Evolutionary conservation across 2,888 invertebrate species (phyloP).

Genomic region (Cylindroiulus punctatus): DNA sequence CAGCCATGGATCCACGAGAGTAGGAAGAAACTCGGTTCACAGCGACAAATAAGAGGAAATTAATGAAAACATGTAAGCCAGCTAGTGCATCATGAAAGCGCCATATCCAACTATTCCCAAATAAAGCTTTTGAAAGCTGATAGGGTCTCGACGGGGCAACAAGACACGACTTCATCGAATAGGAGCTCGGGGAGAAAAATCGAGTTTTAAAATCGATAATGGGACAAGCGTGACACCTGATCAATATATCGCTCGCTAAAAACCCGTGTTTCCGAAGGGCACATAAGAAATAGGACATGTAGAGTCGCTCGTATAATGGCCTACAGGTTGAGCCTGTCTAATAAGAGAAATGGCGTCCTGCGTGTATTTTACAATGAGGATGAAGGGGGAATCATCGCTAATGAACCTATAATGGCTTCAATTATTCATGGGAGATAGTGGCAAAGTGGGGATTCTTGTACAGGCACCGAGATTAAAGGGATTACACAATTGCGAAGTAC

Average conservation of each 20-base stretch:
- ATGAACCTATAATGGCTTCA: slow-evolving; percentile 54
- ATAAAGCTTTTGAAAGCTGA: slow-evolving; percentile 6
- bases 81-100: neutral
- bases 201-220: slow-evolving; percentile 14
- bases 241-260: neutral
- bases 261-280: neutral
- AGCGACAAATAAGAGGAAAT: neutral
- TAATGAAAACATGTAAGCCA: neutral
- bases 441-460: slow-evolving; percentile 49
- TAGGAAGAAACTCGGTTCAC: neutral
- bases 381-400: slow-evolving; percentile 43
- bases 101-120: neutral
- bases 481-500: slow-evolving; percentile 31
- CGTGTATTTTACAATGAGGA: slow-evolving; percentile 10
- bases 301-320: slow-evolving; percentile 6
- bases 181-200: slow-evolving; percentile 3
- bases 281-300: neutral
- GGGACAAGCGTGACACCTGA: slow-evolving; percentile 37
- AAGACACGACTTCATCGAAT: neutral
- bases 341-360: slow-evolving; percentile 37
- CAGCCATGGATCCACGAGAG: neutral
- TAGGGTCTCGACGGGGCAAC: neutral
- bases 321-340: slow-evolving; percentile 27
- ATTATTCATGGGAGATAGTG: slow-evolving; percentile 54
- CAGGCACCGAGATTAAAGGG: slow-evolving; percentile 40